Evolutionary conservation across 2,113 vertebrate genomes (phyloP).

Genomic region (Castor canadensis): DNA sequence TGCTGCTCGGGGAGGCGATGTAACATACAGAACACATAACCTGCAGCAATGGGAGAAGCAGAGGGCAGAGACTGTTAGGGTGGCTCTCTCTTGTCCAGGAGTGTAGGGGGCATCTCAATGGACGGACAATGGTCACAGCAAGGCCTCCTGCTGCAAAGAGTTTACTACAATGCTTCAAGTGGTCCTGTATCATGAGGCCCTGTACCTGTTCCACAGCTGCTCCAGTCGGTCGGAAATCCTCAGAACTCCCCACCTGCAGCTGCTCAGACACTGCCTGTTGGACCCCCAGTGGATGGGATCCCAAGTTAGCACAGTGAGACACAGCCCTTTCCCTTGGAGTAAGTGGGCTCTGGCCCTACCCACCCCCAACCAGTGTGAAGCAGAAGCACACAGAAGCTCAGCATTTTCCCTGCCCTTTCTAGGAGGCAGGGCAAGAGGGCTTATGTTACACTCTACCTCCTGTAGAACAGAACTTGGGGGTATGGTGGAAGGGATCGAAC

Average conservation of each 20-base stretch:
- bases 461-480: not conserved
- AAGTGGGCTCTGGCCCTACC: not conserved
- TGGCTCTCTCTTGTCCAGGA: not conserved
- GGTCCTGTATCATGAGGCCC: too few species aligned
- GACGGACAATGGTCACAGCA: rapidly evolving
- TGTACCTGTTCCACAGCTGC: too few species aligned
- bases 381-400: not conserved
- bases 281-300: not conserved
- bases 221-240: too few species aligned
- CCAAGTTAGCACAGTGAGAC: not conserved
- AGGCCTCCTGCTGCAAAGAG: not conserved
- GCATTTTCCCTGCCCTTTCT: not conserved
- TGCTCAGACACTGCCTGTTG: not conserved
- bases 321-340: not conserved
- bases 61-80: conserved; percentile 15
- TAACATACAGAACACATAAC: conserved; percentile 98
- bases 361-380: not conserved
- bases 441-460: not conserved
- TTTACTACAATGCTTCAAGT: too few species aligned
- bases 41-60: conserved; percentile 76
- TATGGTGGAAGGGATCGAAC: not conserved
- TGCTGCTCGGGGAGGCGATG: conserved; percentile 98
- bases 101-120: not conserved
- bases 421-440: not conserved
- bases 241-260: not conserved